phyloP scores from a whole-genome alignment of 2,888 invertebrate genomes.

The Plebejus melissa region DNA sequence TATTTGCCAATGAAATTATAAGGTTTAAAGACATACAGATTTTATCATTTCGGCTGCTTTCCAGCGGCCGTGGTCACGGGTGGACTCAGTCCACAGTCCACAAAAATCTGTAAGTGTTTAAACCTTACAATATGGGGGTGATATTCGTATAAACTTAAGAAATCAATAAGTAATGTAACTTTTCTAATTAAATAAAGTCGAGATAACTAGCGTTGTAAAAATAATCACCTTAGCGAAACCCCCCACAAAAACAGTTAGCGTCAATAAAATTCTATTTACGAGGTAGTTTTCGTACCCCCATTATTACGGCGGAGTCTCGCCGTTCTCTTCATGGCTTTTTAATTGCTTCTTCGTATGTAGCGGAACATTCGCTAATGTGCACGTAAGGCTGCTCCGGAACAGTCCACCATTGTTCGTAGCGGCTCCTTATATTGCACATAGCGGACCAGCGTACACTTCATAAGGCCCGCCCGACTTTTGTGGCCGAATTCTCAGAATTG shows the following conservation, averaged over 20 bases:
- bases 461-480: conserved; percentile 49
- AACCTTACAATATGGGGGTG: too few relatives aligned
- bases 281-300: conserved; percentile 15
- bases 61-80: too few relatives aligned
- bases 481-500: conserved; percentile 68
- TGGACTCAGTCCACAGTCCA: too few relatives aligned
- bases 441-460: conserved; percentile 70
- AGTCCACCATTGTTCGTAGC: conserved; percentile 62
- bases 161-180: background rate
- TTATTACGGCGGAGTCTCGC: conserved; percentile 34
- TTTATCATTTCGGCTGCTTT: too few relatives aligned
- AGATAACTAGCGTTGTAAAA: conserved; percentile 10
- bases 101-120: too few relatives aligned
- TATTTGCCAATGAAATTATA: background rate
- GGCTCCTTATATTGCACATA: conserved; percentile 69
- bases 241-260: conserved; percentile 2
- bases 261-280: conserved; percentile 23
- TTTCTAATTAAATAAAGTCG: background rate
- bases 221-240: conserved; percentile 5
- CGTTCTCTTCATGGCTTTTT: conserved; percentile 61
- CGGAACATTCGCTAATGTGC: conserved; percentile 66
- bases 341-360: conserved; percentile 65
- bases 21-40: too few relatives aligned
- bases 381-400: conserved; percentile 60
- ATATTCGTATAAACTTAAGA: background rate